Evolutionary conservation across 2,113 vertebrate species (phyloP).

Genomic region (Microtus richardsoni): DNA sequence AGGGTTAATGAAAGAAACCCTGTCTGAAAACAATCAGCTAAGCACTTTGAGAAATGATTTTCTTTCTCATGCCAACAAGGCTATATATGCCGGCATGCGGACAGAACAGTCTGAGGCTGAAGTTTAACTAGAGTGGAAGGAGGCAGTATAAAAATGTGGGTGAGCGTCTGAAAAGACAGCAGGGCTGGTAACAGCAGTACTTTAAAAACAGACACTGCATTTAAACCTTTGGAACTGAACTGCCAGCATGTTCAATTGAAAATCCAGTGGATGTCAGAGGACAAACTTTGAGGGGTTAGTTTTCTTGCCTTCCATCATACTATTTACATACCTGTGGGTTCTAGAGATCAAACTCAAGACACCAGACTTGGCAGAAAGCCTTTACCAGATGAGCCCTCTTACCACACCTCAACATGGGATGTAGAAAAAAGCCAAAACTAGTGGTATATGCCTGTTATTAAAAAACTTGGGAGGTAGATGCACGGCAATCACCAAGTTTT

Average conservation of each 20-base stretch:
- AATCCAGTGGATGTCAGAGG: not conserved
- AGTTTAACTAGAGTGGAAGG: conserved; percentile 50
- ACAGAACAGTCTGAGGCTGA: conserved; percentile 29
- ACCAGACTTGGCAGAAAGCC: not conserved
- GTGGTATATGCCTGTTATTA: not conserved
- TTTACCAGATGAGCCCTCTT: not conserved
- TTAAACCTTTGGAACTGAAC: conserved; percentile 45
- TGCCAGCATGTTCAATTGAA: conserved; percentile 15
- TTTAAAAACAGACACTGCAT: not conserved
- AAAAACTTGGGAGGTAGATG: not conserved
- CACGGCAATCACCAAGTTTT: not conserved
- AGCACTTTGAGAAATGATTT: conserved; percentile 40
- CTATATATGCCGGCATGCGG: not conserved
- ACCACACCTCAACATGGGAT: not conserved
- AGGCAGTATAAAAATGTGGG: conserved; percentile 15
- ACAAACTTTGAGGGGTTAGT: not conserved
- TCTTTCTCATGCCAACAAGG: not conserved
- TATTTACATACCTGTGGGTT: not conserved
- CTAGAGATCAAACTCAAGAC: not conserved
- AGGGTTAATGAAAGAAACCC: not conserved
- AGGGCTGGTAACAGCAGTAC: not conserved
- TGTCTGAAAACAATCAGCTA: not conserved
- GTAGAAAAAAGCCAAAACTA: not conserved
- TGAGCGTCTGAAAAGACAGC: not conserved
- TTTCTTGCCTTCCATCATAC: not conserved